Percentiles rank a stretch among this genome's conserved stretches.
Conservation (phyloP, 2,888 invertebrate species). For the Clepsis dumicolana region DNA sequence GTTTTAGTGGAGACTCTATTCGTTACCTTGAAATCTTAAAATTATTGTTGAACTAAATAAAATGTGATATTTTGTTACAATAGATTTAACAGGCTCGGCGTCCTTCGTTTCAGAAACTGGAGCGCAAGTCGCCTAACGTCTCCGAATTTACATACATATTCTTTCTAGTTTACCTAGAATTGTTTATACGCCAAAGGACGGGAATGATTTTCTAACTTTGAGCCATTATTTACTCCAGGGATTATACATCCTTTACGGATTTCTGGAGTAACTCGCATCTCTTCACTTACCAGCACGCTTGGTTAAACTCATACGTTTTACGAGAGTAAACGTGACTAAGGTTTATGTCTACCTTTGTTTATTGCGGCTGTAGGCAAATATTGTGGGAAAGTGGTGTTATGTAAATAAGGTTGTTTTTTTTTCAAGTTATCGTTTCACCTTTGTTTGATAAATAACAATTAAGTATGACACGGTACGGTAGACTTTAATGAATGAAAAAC, state of each 20-base stretch:
- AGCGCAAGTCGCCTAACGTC: background rate
- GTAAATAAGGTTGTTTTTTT: too few species aligned
- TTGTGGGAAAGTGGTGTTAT: background rate
- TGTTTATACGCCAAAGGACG: background rate
- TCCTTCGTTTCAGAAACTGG: background rate
- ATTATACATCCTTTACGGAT: background rate
- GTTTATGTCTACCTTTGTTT: background rate
- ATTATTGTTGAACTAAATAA: too few species aligned
- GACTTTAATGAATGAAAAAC: too few species aligned
- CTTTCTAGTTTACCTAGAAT: constrained; percentile 18
- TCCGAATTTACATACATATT: constrained; percentile 22
- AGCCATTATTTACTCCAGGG: constrained; percentile 11
- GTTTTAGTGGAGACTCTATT: too few species aligned
- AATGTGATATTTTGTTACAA: background rate
- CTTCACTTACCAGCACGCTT: background rate
- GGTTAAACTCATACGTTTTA: background rate
- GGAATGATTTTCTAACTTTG: constrained; percentile 28
- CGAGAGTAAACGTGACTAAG: background rate
- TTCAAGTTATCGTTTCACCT: too few species aligned
- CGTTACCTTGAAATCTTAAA: too few species aligned
- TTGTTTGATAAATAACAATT: too few species aligned
- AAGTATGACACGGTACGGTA: too few species aligned
- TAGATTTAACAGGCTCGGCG: background rate
- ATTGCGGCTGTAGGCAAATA: background rate
- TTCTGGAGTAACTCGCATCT: constrained; percentile 7